Evolutionary conservation across 2,888 invertebrate genomes (phyloP).

Genomic region (Rhynchonema sp.): DNA sequence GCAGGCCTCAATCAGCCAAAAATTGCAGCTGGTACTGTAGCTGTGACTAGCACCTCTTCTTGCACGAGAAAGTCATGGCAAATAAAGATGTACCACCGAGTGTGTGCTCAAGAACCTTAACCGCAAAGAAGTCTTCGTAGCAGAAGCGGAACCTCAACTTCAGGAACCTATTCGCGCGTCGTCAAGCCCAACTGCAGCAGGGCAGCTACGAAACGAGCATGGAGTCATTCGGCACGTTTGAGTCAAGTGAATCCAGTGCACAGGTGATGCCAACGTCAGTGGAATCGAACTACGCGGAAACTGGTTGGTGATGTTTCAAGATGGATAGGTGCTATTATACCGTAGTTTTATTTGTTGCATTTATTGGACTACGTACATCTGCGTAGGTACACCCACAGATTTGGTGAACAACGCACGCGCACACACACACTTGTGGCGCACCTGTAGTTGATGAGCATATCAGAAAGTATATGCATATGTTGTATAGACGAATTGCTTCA

Average conservation of each 20-base stretch:
- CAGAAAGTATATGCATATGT: no score
- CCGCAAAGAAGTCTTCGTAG: background rate
- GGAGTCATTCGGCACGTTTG: background rate
- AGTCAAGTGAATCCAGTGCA: background rate
- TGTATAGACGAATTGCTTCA: no score
- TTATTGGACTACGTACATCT: no score
- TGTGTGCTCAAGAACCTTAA: background rate
- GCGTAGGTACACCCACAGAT: no score
- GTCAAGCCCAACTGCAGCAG: constrained; percentile 7
- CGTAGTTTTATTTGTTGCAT: no score
- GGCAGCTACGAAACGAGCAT: background rate
- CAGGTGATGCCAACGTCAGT: background rate
- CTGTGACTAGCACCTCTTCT: background rate
- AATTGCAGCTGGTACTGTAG: no score
- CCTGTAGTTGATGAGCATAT: no score
- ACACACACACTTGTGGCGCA: no score
- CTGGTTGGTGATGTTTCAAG: background rate
- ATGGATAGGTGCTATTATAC: background rate
- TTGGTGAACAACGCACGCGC: no score
- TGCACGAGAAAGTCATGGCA: background rate
- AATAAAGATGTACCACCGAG: background rate
- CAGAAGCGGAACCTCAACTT: background rate
- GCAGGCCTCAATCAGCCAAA: no score
- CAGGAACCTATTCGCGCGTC: constrained; percentile 5
- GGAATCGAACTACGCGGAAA: background rate